phyloP scores from a whole-genome alignment of 2,113 vertebrate species.

The Saccopteryx leptura region DNA sequence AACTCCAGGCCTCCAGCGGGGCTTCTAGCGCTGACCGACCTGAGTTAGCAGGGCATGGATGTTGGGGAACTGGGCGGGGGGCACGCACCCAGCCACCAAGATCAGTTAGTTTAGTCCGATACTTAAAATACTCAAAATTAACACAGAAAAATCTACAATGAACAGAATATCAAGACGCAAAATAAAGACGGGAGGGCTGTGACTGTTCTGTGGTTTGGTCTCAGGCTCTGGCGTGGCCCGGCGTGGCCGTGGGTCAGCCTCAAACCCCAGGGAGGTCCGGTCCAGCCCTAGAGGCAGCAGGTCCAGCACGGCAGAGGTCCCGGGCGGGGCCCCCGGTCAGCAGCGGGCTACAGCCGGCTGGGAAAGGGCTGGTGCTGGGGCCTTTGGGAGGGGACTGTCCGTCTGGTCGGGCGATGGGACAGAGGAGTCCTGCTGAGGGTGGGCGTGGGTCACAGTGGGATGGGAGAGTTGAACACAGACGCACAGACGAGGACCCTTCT shows the following conservation, averaged over 20 bases:
- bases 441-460: neutral
- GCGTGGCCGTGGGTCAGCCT: fast-evolving
- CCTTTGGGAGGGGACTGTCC: fast-evolving
- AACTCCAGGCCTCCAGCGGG: neutral
- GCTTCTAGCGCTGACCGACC: fast-evolving
- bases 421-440: neutral
- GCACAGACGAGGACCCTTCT: neutral
- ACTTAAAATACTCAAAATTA: neutral
- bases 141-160: too few relatives aligned
- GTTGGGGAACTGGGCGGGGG: fast-evolving
- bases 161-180: neutral
- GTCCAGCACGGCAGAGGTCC: neutral
- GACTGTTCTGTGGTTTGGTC: fast-evolving
- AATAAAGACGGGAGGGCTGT: too few relatives aligned
- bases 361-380: neutral
- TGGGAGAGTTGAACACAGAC: too few relatives aligned
- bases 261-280: fast-evolving
- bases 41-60: fast-evolving
- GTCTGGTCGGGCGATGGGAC: fast-evolving
- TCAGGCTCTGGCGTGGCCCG: neutral
- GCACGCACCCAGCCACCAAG: fast-evolving
- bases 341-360: neutral
- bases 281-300: too few relatives aligned
- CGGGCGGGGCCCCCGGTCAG: fast-evolving
- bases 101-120: fast-evolving